Evolutionary conservation across 2,888 invertebrate species (phyloP).

Genomic region (Aphrophora alni): DNA sequence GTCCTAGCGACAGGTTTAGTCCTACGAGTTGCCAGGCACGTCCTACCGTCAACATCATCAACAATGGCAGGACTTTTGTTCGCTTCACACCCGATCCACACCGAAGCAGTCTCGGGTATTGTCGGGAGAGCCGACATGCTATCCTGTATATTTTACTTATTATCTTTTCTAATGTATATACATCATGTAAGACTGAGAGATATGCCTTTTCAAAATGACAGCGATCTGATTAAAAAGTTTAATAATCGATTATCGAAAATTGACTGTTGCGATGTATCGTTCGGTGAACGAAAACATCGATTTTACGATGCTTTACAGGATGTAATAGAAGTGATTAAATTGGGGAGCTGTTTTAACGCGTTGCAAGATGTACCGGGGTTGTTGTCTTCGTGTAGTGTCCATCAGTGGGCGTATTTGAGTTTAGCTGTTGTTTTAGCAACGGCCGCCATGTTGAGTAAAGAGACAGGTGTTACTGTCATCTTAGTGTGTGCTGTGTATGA

Average conservation of each 20-base stretch:
- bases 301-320: neutral
- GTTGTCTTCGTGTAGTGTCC: neutral
- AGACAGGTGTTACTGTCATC: constrained; percentile 92
- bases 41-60: constrained; percentile 49
- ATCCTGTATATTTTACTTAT: constrained; percentile 87
- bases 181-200: constrained; percentile 68
- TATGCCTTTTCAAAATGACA: neutral
- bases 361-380: neutral
- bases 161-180: constrained; percentile 85
- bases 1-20: constrained; percentile 78
- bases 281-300: neutral
- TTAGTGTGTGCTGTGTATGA: constrained; percentile 91
- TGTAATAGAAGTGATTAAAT: neutral
- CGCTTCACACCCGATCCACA: constrained; percentile 95
- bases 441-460: constrained; percentile 91
- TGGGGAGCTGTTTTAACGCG: neutral
- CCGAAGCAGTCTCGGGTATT: constrained; percentile 94
- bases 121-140: constrained; percentile 95
- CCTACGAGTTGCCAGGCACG: constrained; percentile 42
- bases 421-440: constrained; percentile 62
- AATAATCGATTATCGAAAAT: neutral
- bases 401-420: constrained; percentile 46
- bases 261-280: neutral
- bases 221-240: neutral
- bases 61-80: constrained; percentile 70